phyloP scores from a whole-genome alignment of 2,888 invertebrate species.

The Phyllotreta cruciferae region DNA sequence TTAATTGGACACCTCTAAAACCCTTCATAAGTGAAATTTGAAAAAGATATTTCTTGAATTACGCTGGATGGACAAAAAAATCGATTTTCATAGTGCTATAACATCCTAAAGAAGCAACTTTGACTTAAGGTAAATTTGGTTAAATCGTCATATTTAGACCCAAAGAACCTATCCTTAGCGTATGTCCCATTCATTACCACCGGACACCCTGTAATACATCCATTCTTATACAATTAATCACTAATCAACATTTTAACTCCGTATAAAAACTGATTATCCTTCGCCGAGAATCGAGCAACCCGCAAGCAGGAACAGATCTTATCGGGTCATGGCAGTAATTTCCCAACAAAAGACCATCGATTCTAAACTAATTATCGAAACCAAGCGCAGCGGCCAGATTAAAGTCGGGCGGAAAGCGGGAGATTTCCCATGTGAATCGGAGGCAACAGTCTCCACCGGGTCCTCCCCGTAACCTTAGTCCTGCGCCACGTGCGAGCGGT shows the following conservation, averaged over 20 bases:
- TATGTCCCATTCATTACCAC: too few species aligned
- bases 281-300: slow-evolving; percentile 10
- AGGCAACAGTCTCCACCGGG: slow-evolving; percentile 30
- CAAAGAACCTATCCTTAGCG: too few species aligned
- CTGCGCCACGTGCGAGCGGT: slow-evolving; percentile 42
- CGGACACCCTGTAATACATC: too few species aligned
- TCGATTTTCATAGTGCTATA: too few species aligned
- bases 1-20: too few species aligned
- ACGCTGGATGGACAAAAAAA: too few species aligned
- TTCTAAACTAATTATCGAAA: slow-evolving; percentile 39
- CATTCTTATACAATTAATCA: not conserved
- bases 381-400: slow-evolving; percentile 30
- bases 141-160: too few species aligned
- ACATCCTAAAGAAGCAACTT: too few species aligned
- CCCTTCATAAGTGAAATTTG: too few species aligned
- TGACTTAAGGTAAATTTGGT: too few species aligned
- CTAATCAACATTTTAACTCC: not conserved
- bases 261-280: slow-evolving; percentile 18
- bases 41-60: too few species aligned
- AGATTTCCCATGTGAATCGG: slow-evolving; percentile 38
- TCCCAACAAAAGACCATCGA: slow-evolving; percentile 40
- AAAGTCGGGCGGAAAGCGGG: slow-evolving; percentile 18
- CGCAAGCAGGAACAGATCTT: too few species aligned
- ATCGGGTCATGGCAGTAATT: slow-evolving; percentile 25
- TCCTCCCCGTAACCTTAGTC: slow-evolving; percentile 45